A percentile compares a stretch with the other conserved stretches of the same genome.
These are phyloP conservation scores for Manis pentadactyla DNA, from an alignment of 2,797 vertebrate genomes.

Conservation along the genomic window DNA sequence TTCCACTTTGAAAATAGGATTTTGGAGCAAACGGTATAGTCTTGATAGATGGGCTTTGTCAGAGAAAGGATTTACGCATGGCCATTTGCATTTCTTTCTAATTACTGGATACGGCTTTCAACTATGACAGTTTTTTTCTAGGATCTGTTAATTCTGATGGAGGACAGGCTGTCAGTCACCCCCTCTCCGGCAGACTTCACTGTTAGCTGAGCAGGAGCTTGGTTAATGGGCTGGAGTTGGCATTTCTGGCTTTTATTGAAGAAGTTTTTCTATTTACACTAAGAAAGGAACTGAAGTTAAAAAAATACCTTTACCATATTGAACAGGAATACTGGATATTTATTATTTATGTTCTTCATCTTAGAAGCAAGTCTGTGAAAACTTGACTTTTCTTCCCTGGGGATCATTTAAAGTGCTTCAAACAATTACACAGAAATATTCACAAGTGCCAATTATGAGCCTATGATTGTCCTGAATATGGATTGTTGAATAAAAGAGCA, in stretches of 20 bases:
- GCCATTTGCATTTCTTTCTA: not conserved
- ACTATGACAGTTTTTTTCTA: not conserved
- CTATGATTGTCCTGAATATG: no score
- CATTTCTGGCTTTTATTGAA: not conserved
- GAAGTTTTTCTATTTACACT: not conserved
- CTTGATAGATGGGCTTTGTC: not conserved
- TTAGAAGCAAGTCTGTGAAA: not conserved
- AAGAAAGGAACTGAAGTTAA: not conserved
- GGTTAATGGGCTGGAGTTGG: fast-evolving
- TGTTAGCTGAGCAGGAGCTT: not conserved
- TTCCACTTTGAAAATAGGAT: not conserved
- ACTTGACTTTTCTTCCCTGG: not conserved
- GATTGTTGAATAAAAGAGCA: not conserved
- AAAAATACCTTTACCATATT: not conserved
- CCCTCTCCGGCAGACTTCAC: not conserved
- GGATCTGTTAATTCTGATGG: not conserved
- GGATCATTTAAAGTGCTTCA: not conserved
- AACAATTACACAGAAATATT: not conserved
- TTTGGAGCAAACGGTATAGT: not conserved
- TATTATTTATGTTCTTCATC: not conserved
- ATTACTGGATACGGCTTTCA: not conserved
- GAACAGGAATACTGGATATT: not conserved
- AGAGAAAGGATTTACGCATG: not conserved
- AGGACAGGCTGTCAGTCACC: fast-evolving
- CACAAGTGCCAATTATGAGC: fast-evolving